Conservation (phyloP, 1,140 invertebrate genomes). For the Sitodiplosis mosellana region DNA sequence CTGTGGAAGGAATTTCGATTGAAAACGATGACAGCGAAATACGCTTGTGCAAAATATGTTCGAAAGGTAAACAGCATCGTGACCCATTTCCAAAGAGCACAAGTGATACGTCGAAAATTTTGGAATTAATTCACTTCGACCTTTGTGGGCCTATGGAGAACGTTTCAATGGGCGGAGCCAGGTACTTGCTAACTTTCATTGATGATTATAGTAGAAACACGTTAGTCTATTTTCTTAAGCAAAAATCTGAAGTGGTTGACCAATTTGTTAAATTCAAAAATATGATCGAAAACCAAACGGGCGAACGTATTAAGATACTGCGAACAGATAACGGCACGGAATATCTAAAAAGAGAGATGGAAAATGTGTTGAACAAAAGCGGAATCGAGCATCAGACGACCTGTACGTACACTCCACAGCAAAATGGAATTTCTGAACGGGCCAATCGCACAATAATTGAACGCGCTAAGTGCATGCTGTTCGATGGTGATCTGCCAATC, state of each 20-base stretch:
- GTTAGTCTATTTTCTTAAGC: conserved; percentile 19
- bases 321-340: conserved; percentile 24
- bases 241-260: conserved; percentile 9
- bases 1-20: conserved; percentile 1
- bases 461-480: conserved; percentile 16
- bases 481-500: conserved; percentile 9
- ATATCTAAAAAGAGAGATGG: conserved; percentile 9
- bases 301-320: conserved; percentile 11
- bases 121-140: conserved; percentile 10
- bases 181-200: conserved; percentile 21
- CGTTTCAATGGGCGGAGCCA: conserved; percentile 13
- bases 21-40: background rate
- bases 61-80: background rate
- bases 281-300: conserved; percentile 10
- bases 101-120: conserved; percentile 1
- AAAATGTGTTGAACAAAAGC: background rate
- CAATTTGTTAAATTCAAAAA: conserved; percentile 15
- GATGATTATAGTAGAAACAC: conserved; percentile 24
- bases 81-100: conserved; percentile 1
- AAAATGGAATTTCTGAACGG: conserved; percentile 9
- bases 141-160: conserved; percentile 18
- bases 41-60: conserved; percentile 2
- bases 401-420: conserved; percentile 6
- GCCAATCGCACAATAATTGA: conserved; percentile 5
- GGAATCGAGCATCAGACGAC: conserved; percentile 8